Conservation (phyloP, 2,888 invertebrate species). For the Melanophora roralis region DNA sequence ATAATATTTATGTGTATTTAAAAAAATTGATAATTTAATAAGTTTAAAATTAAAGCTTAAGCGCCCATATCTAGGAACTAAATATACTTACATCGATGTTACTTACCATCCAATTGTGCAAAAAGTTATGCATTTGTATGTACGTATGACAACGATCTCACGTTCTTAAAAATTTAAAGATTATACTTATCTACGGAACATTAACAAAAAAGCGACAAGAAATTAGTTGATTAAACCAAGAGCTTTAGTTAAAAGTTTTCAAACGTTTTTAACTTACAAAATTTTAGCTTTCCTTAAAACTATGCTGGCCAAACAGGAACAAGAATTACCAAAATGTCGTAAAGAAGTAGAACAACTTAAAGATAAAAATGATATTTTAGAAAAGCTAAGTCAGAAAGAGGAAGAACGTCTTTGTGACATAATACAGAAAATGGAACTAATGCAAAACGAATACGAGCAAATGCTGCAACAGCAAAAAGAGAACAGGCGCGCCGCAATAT, state of each 20-base stretch:
- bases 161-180: too few species aligned
- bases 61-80: too few species aligned
- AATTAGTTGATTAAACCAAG: too few species aligned
- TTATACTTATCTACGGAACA: too few species aligned
- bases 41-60: too few species aligned
- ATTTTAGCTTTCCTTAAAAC: slow-evolving; percentile 11
- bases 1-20: too few species aligned
- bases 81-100: too few species aligned
- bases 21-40: too few species aligned
- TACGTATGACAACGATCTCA: too few species aligned
- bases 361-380: slow-evolving; percentile 10
- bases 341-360: neutral
- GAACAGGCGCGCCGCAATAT: neutral
- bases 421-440: slow-evolving; percentile 11
- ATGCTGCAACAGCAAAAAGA: slow-evolving; percentile 1
- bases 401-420: slow-evolving; percentile 2
- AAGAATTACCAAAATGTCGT: slow-evolving; percentile 8
- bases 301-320: slow-evolving; percentile 15
- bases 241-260: neutral
- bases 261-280: neutral
- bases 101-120: too few species aligned
- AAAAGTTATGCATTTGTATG: too few species aligned
- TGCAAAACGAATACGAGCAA: slow-evolving; percentile 5
- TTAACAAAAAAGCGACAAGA: too few species aligned
- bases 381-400: neutral